A percentile compares a stretch with the other conserved stretches of the same genome.
These are phyloP conservation scores for Sitobion miscanthi DNA, from an alignment of 1,140 invertebrate genomes.

Conservation along the genomic window DNA sequence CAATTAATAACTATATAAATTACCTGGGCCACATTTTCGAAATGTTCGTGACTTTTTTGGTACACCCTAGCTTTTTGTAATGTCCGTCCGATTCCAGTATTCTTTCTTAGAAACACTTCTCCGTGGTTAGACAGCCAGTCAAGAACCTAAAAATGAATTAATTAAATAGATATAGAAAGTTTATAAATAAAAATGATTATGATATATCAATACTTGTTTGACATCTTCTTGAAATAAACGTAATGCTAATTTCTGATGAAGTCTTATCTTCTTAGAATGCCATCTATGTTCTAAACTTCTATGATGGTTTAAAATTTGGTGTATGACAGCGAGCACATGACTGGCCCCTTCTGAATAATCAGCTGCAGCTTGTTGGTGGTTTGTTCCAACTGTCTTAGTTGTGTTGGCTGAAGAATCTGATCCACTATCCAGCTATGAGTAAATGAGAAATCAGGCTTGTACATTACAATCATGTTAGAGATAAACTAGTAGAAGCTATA, in stretches of 20 bases:
- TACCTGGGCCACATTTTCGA: slow-evolving; percentile 96
- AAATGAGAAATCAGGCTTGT: slow-evolving; percentile 57
- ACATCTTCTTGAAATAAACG: slow-evolving; percentile 95
- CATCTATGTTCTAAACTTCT: slow-evolving; percentile 90
- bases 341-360: slow-evolving; percentile 95
- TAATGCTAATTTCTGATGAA: slow-evolving; percentile 91
- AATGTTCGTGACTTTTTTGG: slow-evolving; percentile 97
- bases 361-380: slow-evolving; percentile 78
- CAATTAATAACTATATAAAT: background rate
- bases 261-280: slow-evolving; percentile 90
- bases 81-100: slow-evolving; percentile 93
- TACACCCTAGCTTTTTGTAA: slow-evolving; percentile 91
- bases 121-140: slow-evolving; percentile 98
- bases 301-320: slow-evolving; percentile 94
- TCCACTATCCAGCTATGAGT: slow-evolving; percentile 58
- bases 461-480: slow-evolving; percentile 40
- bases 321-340: slow-evolving; percentile 87
- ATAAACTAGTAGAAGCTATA: slow-evolving; percentile 28
- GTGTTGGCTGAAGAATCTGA: slow-evolving; percentile 58
- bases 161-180: background rate
- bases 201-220: slow-evolving; percentile 70
- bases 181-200: background rate
- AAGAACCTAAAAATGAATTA: slow-evolving; percentile 73
- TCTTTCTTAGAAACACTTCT: slow-evolving; percentile 97
- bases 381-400: slow-evolving; percentile 57